These are phyloP conservation scores for Eulemur coronatus DNA, from an alignment of 2,797 vertebrate species.

Conservation along the genomic window DNA sequence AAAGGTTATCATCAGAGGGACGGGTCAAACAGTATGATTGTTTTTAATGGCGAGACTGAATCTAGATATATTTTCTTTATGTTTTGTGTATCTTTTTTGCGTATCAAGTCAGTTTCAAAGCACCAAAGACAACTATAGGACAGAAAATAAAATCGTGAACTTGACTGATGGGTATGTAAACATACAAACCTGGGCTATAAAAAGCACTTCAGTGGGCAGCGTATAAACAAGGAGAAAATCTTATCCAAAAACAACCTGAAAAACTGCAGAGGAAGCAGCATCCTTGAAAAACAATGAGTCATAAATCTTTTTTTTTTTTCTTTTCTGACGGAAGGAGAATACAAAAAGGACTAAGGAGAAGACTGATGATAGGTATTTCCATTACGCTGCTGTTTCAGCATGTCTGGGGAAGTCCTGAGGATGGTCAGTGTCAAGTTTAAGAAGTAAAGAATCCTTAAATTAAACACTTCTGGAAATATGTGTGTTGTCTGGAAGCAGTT, in stretches of 20 bases:
- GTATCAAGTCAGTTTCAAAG: conserved; percentile 34
- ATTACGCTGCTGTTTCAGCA: conserved; percentile 41
- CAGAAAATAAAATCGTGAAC: conserved; percentile 40
- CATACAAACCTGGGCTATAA: conserved; percentile 65
- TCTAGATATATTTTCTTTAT: neutral
- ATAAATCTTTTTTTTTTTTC: conserved; percentile 36
- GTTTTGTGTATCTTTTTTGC: neutral
- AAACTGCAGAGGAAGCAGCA: conserved; percentile 75
- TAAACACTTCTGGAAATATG: conserved; percentile 36
- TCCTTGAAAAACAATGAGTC: conserved; percentile 80
- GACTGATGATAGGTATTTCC: conserved; percentile 42
- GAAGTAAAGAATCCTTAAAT: conserved; percentile 49
- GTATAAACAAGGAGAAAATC: conserved; percentile 72
- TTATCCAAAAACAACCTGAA: conserved; percentile 70
- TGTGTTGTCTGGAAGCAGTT: neutral
- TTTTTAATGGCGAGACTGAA: conserved; percentile 40
- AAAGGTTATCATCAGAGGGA: conserved; percentile 30
- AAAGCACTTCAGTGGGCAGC: conserved; percentile 68
- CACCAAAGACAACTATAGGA: neutral
- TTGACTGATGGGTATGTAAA: conserved; percentile 57
- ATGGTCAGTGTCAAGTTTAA: neutral
- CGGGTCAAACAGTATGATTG: conserved; percentile 17
- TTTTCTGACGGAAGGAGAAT: conserved; percentile 57
- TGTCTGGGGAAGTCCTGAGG: conserved; percentile 30
- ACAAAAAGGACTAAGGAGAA: conserved; percentile 26